Evolutionary conservation across 2,888 invertebrate species (phyloP).

Genomic region (Diabrotica balteata): DNA sequence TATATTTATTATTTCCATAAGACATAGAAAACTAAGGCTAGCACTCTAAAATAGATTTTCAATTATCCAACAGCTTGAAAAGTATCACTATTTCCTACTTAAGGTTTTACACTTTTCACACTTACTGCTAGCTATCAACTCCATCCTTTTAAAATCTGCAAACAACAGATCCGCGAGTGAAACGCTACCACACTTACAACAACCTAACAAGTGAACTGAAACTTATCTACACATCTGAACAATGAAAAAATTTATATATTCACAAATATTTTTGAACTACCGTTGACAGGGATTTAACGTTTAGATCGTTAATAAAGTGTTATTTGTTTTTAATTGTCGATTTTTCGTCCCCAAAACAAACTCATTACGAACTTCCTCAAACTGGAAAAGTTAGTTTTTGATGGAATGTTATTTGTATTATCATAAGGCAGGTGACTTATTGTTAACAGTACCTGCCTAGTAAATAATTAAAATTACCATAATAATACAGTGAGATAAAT

Average conservation of each 20-base stretch:
- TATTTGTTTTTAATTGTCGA: constrained; percentile 5
- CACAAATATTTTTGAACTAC: constrained; percentile 10
- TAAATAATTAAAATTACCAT: constrained; percentile 19
- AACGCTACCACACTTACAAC: constrained; percentile 1
- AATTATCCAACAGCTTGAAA: too few species aligned
- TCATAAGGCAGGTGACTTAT: constrained; percentile 18
- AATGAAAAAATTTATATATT: constrained; percentile 1
- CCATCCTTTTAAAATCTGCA: constrained; percentile 9
- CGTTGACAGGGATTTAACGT: not conserved
- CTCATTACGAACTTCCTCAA: not conserved
- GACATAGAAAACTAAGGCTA: too few species aligned
- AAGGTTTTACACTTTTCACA: not conserved
- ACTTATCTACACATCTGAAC: constrained; percentile 12
- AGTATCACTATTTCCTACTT: not conserved
- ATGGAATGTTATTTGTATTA: constrained; percentile 1
- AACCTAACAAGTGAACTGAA: constrained; percentile 5
- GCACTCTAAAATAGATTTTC: too few species aligned
- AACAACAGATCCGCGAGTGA: not conserved
- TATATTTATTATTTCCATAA: too few species aligned
- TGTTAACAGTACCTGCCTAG: constrained; percentile 15
- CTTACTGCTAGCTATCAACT: constrained; percentile 8
- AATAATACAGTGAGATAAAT: constrained; percentile 17
- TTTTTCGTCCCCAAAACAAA: constrained; percentile 6
- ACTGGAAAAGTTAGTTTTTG: constrained; percentile 7
- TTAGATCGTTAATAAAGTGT: not conserved